A percentile compares a stretch with the other conserved stretches of the same genome.
These are phyloP conservation scores for Drosophila nigrodunni DNA, from an alignment of 1,140 invertebrate genomes.

Conservation along the genomic window DNA sequence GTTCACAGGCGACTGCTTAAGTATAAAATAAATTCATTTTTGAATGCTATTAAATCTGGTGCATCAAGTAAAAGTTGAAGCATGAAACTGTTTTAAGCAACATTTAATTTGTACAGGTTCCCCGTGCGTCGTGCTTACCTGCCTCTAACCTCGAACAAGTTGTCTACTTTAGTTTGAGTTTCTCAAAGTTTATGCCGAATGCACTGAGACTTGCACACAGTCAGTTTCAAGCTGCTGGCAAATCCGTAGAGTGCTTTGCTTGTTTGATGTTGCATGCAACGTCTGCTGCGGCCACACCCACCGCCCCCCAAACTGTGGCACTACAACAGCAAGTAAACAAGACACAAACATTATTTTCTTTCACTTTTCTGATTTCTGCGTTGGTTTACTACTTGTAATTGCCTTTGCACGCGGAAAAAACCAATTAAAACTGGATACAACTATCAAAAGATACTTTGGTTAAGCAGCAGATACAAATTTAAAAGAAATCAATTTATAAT, in stretches of 20 bases:
- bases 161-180: conserved; percentile 27
- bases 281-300: conserved; percentile 12
- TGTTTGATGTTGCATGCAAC: conserved; percentile 39
- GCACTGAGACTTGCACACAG: conserved; percentile 1
- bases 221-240: conserved; percentile 7
- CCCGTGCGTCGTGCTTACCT: too few species aligned
- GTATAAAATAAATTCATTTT: too few species aligned
- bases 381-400: conserved; percentile 7
- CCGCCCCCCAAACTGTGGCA: conserved; percentile 14
- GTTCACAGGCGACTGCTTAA: too few species aligned
- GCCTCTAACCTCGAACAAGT: not conserved
- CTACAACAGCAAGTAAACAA: conserved; percentile 31
- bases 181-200: conserved; percentile 26
- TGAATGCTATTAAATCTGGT: too few species aligned
- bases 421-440: not conserved
- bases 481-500: too few species aligned
- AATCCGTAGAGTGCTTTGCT: conserved; percentile 39
- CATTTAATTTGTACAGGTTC: too few species aligned
- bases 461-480: not conserved
- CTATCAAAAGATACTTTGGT: not conserved
- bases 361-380: not conserved
- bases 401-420: conserved; percentile 4
- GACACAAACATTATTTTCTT: conserved; percentile 18
- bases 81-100: too few species aligned
- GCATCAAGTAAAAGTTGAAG: too few species aligned